Evolutionary conservation across 2,797 vertebrate species (phyloP).

Genomic region (Allobates femoralis): DNA sequence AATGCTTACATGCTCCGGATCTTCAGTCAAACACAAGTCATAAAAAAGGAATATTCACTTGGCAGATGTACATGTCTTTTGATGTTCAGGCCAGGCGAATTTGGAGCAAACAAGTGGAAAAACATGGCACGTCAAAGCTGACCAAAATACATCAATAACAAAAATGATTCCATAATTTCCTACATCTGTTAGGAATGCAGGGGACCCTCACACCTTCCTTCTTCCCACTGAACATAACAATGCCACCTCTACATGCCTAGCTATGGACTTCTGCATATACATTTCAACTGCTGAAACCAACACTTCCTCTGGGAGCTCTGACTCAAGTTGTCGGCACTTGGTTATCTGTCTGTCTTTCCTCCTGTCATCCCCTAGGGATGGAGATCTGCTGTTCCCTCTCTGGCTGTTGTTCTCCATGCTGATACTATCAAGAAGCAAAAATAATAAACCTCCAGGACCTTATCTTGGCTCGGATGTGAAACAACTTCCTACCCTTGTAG

Average conservation of each 20-base stretch:
- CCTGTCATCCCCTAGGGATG: constrained; percentile 68
- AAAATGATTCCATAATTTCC: constrained; percentile 71
- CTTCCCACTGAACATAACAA: constrained; percentile 69
- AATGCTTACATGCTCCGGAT: constrained; percentile 49
- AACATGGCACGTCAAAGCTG: constrained; percentile 72
- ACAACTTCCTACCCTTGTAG: constrained; percentile 80
- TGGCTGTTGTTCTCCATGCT: constrained; percentile 70
- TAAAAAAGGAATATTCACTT: constrained; percentile 58
- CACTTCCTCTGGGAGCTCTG: constrained; percentile 82
- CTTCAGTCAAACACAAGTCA: constrained; percentile 51
- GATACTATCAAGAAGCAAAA: constrained; percentile 87
- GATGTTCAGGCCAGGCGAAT: constrained; percentile 73
- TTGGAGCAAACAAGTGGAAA: constrained; percentile 74
- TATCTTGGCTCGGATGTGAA: constrained; percentile 90
- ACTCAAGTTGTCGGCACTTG: constrained; percentile 82
- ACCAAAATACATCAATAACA: constrained; percentile 73
- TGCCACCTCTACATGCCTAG: constrained; percentile 79
- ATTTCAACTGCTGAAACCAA: constrained; percentile 75
- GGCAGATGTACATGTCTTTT: constrained; percentile 68
- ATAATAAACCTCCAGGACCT: constrained; percentile 87
- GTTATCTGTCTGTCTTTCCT: constrained; percentile 77
- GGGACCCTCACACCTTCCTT: constrained; percentile 66
- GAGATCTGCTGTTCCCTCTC: constrained; percentile 74
- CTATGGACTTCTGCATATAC: constrained; percentile 73
- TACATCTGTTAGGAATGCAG: constrained; percentile 75